Conservation (phyloP, 2,797 vertebrate species). For the Periparus ater region DNA sequence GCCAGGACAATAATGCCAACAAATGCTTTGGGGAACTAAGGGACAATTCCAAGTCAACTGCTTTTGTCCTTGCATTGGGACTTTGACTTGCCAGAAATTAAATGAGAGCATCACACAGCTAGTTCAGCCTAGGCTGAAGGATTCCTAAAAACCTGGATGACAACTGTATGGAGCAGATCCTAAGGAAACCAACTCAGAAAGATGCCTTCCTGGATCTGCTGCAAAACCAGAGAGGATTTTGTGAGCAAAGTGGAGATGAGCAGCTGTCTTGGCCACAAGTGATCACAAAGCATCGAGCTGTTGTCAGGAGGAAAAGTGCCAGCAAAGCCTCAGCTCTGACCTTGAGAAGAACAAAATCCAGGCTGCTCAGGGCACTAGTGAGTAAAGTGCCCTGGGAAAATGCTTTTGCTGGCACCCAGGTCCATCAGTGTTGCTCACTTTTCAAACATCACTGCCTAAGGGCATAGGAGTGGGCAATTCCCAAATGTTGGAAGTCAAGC, state of each 20-base stretch:
- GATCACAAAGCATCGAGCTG: fast-evolving
- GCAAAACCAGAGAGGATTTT: not conserved
- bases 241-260: not conserved
- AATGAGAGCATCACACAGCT: not conserved
- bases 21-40: not conserved
- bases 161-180: not conserved
- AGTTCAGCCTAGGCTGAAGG: not conserved
- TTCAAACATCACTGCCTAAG: not conserved
- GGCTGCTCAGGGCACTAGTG: not conserved
- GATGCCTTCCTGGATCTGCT: not conserved
- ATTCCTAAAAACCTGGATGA: not conserved
- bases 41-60: not conserved
- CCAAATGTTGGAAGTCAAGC: not conserved
- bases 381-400: not conserved
- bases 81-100: not conserved
- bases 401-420: fast-evolving
- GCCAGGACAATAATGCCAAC: not conserved
- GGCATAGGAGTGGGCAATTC: not conserved
- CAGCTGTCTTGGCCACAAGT: fast-evolving
- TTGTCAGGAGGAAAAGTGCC: not conserved
- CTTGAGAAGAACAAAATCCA: not conserved
- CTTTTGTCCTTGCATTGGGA: not conserved
- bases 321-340: not conserved
- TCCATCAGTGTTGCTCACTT: not conserved
- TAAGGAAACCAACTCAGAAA: not conserved